Conservation (phyloP, 2,888 invertebrate species). For the Euphydryas editha region DNA sequence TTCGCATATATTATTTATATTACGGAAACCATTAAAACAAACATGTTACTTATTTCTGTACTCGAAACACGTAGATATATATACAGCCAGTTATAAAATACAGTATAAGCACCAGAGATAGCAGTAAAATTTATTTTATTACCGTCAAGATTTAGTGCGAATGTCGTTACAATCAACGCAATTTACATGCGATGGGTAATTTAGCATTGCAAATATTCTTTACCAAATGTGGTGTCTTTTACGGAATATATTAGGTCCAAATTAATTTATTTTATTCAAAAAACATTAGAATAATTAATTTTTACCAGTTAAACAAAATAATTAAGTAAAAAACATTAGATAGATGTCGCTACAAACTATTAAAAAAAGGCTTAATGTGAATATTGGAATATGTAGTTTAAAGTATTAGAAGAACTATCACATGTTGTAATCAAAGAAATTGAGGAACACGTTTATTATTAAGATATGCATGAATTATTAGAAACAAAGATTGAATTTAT, state of each 20-base stretch:
- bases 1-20: neutral
- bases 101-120: conserved; percentile 1
- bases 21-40: neutral
- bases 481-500: conserved; percentile 31
- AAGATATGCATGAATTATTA: conserved; percentile 13
- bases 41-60: neutral
- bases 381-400: no score
- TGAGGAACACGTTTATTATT: neutral
- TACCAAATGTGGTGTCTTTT: neutral
- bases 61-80: neutral
- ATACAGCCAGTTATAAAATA: neutral
- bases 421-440: neutral
- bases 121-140: conserved; percentile 2
- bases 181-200: conserved; percentile 5
- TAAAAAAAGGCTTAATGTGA: no score
- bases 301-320: no score
- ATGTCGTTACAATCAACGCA: conserved; percentile 1
- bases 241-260: neutral
- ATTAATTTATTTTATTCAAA: neutral
- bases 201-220: neutral
- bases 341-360: no score
- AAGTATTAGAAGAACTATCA: no score
- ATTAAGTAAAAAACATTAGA: no score
- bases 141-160: neutral
- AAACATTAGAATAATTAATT: no score